Conservation (phyloP, 2,888 invertebrate genomes). For the Epirrita christyi region DNA sequence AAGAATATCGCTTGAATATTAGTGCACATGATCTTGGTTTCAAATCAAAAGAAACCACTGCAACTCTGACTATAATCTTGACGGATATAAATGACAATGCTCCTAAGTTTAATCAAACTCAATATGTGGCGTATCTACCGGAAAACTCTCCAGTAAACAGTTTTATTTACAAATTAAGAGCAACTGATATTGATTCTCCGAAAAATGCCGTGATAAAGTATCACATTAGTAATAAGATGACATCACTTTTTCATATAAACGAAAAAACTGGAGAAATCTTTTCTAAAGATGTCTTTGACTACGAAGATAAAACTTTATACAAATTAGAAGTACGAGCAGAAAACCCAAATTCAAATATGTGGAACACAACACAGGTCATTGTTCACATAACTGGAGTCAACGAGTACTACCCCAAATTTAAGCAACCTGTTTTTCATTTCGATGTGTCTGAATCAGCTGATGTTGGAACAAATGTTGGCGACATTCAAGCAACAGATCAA, state of each 20-base stretch:
- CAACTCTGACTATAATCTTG: slow-evolving; percentile 92
- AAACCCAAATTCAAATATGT: slow-evolving; percentile 94
- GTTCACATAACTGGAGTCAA: slow-evolving; percentile 94
- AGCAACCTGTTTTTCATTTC: slow-evolving; percentile 95
- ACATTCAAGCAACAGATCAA: slow-evolving; percentile 94
- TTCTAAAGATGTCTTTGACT: slow-evolving; percentile 92
- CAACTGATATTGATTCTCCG: slow-evolving; percentile 94
- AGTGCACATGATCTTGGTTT: slow-evolving; percentile 95
- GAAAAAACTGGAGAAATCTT: slow-evolving; percentile 90
- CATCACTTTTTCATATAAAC: slow-evolving; percentile 91
- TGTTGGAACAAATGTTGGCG: slow-evolving; percentile 93
- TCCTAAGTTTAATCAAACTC: slow-evolving; percentile 91
- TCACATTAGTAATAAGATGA: slow-evolving; percentile 90
- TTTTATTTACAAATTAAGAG: slow-evolving; percentile 90
- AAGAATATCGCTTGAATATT: slow-evolving; percentile 94
- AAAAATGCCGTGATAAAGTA: slow-evolving; percentile 95
- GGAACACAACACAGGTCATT: slow-evolving; percentile 88
- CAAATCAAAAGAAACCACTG: slow-evolving; percentile 90
- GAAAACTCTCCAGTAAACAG: slow-evolving; percentile 93
- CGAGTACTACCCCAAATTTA: slow-evolving; percentile 94
- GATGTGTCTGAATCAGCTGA: slow-evolving; percentile 96
- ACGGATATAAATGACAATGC: slow-evolving; percentile 98
- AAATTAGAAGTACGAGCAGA: slow-evolving; percentile 91
- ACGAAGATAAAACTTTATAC: slow-evolving; percentile 92
- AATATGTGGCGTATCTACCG: slow-evolving; percentile 90